phyloP scores from a whole-genome alignment of 2,113 vertebrate genomes.

The Gallinago jamesoni region DNA sequence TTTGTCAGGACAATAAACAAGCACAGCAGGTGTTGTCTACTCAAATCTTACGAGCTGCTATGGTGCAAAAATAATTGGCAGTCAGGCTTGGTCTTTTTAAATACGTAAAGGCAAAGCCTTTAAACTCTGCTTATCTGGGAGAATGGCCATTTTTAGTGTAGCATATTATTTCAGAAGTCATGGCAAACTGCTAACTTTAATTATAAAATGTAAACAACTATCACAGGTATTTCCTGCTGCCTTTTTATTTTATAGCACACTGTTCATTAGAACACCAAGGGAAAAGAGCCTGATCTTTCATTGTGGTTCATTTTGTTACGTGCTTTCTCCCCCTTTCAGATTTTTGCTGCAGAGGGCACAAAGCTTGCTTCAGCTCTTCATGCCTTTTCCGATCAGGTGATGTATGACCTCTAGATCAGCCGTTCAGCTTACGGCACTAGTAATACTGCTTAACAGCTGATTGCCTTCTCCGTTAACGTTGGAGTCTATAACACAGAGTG shows the following conservation, averaged over 20 bases:
- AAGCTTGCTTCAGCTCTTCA: constrained; percentile 87
- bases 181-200: background rate
- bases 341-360: constrained; percentile 90
- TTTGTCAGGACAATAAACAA: background rate
- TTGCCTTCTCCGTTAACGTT: background rate
- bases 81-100: accelerated
- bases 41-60: background rate
- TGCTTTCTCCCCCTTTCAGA: constrained; percentile 69
- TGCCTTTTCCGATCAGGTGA: constrained; percentile 89
- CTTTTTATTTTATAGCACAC: background rate
- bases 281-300: background rate
- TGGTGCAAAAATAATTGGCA: background rate
- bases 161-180: background rate
- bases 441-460: background rate
- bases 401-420: background rate
- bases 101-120: background rate
- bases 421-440: background rate
- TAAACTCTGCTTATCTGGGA: background rate
- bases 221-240: background rate
- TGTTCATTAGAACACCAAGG: background rate
- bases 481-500: background rate
- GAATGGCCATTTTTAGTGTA: background rate
- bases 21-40: background rate
- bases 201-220: background rate
- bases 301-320: background rate